Percentiles rank a stretch among this genome's conserved stretches.
Conservation (phyloP, 2,888 invertebrate genomes). For the Ectemnius cavifrons region DNA sequence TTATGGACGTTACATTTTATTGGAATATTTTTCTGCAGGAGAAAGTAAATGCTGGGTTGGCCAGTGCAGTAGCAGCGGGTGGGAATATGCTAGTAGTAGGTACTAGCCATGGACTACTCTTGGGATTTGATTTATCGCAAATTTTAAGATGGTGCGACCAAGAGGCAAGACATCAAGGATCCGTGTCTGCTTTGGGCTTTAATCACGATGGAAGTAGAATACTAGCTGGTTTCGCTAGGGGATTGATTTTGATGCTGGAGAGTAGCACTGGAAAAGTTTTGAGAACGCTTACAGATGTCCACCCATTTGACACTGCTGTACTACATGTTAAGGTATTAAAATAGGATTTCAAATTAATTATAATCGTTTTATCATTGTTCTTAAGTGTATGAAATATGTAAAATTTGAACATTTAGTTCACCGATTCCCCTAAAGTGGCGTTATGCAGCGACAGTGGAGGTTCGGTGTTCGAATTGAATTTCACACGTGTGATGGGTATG, state of each 20-base stretch:
- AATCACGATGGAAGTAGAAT: constrained; percentile 92
- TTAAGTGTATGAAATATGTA: background rate
- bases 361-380: background rate
- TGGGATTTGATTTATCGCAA: constrained; percentile 92
- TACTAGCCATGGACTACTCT: constrained; percentile 94
- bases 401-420: constrained; percentile 79
- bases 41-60: constrained; percentile 91
- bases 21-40: constrained; percentile 80
- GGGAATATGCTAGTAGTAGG: constrained; percentile 92
- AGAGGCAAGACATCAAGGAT: constrained; percentile 86
- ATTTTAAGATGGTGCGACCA: constrained; percentile 93
- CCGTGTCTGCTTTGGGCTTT: constrained; percentile 90
- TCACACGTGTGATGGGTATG: constrained; percentile 92
- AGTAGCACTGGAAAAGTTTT: constrained; percentile 88
- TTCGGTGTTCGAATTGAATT: constrained; percentile 95
- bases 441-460: constrained; percentile 95
- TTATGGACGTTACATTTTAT: background rate
- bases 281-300: constrained; percentile 87
- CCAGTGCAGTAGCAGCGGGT: constrained; percentile 89
- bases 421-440: constrained; percentile 86
- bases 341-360: background rate
- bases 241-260: constrained; percentile 95
- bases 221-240: constrained; percentile 88
- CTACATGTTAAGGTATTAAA: constrained; percentile 83
- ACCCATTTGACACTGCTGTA: constrained; percentile 90